These are phyloP conservation scores for Epicauta chinensis DNA, from an alignment of 1,140 invertebrate species.

Conservation along the genomic window DNA sequence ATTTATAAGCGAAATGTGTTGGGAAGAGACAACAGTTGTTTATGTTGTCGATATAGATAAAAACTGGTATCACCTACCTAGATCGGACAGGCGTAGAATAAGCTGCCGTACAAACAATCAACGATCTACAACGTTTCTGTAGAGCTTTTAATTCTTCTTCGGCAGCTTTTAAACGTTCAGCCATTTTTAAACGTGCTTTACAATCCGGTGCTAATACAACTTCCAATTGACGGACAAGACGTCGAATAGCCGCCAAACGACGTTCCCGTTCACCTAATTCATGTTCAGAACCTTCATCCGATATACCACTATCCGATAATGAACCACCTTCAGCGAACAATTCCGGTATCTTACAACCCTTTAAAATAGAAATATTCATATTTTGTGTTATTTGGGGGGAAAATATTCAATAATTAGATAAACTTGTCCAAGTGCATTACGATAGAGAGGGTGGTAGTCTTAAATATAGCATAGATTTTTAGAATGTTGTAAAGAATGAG, in stretches of 20 bases:
- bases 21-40: slow-evolving; percentile 6
- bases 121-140: slow-evolving; percentile 69
- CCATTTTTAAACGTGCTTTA: slow-evolving; percentile 54
- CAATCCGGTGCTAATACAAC: slow-evolving; percentile 58
- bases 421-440: too few relatives aligned
- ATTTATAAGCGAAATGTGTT: slow-evolving; percentile 12
- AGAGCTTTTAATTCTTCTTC: slow-evolving; percentile 70
- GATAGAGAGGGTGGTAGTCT: too few relatives aligned
- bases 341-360: slow-evolving; percentile 32
- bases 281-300: slow-evolving; percentile 68
- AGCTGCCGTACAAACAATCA: slow-evolving; percentile 61
- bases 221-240: slow-evolving; percentile 61
- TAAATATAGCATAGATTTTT: slow-evolving; percentile 1
- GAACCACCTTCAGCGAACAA: slow-evolving; percentile 51
- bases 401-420: not conserved
- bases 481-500: slow-evolving; percentile 10
- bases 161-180: slow-evolving; percentile 66
- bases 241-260: slow-evolving; percentile 57
- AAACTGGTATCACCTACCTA: slow-evolving; percentile 10
- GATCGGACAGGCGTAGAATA: slow-evolving; percentile 33
- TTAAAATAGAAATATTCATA: not conserved
- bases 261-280: slow-evolving; percentile 66
- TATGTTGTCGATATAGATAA: slow-evolving; percentile 9
- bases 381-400: not conserved
- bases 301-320: slow-evolving; percentile 68